Evolutionary conservation across 2,888 invertebrate genomes (phyloP).

Genomic region (Cistogaster globosa): DNA sequence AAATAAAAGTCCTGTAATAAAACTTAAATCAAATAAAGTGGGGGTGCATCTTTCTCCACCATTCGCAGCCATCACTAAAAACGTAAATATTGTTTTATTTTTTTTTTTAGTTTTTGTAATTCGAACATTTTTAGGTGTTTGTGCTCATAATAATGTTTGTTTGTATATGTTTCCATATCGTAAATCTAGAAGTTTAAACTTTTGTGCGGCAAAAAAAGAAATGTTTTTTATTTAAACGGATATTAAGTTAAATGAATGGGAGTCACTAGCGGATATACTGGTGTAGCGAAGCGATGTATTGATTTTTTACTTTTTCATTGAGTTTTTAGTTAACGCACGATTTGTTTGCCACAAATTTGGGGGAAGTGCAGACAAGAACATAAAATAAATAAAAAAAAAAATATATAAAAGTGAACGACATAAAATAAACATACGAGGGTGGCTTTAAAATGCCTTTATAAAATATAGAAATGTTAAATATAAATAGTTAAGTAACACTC

Average conservation of each 20-base stretch:
- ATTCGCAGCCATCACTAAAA: neutral
- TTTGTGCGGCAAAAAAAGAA: slow-evolving; percentile 13
- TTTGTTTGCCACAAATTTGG: slow-evolving; percentile 4
- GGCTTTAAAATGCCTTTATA: no score
- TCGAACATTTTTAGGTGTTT: neutral
- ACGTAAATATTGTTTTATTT: slow-evolving; percentile 42
- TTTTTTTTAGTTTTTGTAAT: slow-evolving; percentile 14
- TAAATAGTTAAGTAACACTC: no score
- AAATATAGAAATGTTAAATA: no score
- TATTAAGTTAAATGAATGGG: slow-evolving; percentile 60
- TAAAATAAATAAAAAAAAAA: no score
- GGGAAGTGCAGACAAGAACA: no score
- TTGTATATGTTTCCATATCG: neutral
- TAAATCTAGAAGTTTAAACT: neutral
- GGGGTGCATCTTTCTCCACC: neutral
- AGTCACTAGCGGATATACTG: slow-evolving; percentile 42
- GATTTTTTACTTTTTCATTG: slow-evolving; percentile 51
- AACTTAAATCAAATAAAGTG: slow-evolving; percentile 20
- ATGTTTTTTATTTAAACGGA: slow-evolving; percentile 58
- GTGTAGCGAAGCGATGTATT: neutral
- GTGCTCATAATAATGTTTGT: neutral
- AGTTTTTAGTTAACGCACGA: slow-evolving; percentile 55
- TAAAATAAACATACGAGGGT: no score
- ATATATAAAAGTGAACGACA: no score
- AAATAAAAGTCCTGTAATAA: slow-evolving; percentile 16